Base-by-base conservation (phyloP, 1,140 invertebrate genomes). In the Trichomalopsis sarcophagae region DNA sequence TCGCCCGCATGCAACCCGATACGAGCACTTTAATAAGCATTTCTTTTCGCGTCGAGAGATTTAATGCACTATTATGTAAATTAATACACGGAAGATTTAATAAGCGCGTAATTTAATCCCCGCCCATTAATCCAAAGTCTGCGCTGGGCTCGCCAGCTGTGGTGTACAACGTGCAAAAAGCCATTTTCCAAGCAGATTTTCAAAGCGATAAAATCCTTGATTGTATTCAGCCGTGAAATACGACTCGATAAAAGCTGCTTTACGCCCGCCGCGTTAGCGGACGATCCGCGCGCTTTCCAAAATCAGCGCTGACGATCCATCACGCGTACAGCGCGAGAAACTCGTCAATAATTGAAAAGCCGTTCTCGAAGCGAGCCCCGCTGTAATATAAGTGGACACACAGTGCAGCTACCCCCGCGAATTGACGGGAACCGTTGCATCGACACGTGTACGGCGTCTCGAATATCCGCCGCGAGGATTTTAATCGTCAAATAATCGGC, bases 401-500 rank as follows among this genome's bases (percentile, higher is more conserved):
- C 40, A 9, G 10, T 44, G 10, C 40, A 7, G 40, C 40, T 44
- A 44, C 6, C 11, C 69, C 21, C 27, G n/a, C 27, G 36, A 44
- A 73, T 27, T 73, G 27, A 73, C 40, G 75, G 44, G 75, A 2
- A 77, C 75, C 75, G 75, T 77, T 77, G 75, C n/a, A 27, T 50
- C 75, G 75, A 77, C 75, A 77, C 75, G 76, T 44, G 73, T n/a
- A 21, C 30, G 33, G 4, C 50, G 47, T 55, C 76, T 50, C 76
- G 30, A 17, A n/a, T 36, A n/a, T 62, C 36, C 74, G 36, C 74
- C 74, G 36, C 9, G 9, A 10, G 76, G 76, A 78, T 36, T 78
- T 78, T 66, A 81, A 69, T 81, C 78, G 78, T 27, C 78, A 14
- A 81, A 81, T 69, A 81, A 69, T 81, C 62, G 78, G 30, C 66